These are phyloP conservation scores for Phoebastria nigripes DNA, from an alignment of 2,797 vertebrate genomes.

Conservation along the genomic window DNA sequence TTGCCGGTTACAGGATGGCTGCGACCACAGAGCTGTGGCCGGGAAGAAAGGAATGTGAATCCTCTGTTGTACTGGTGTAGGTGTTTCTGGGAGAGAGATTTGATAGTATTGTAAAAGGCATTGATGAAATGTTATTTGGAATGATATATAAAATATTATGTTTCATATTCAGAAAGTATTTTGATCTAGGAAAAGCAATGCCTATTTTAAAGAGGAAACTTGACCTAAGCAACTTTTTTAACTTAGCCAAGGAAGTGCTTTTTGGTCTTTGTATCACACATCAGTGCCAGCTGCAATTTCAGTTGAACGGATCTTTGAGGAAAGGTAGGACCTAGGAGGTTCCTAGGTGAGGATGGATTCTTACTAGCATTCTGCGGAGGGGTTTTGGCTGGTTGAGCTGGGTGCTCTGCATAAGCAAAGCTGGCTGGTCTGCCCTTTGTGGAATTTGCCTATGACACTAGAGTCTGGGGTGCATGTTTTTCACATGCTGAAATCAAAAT, in stretches of 20 bases:
- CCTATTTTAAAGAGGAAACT: not conserved
- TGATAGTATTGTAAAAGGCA: not conserved
- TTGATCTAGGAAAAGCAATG: not conserved
- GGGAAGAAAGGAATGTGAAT: not conserved
- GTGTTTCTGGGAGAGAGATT: not conserved
- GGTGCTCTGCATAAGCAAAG: not conserved
- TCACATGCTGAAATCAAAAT: not conserved
- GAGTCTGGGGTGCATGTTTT: not conserved
- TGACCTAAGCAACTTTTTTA: not conserved
- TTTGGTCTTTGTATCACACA: not conserved
- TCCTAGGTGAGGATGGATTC: not conserved
- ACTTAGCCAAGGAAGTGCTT: not conserved
- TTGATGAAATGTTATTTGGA: not conserved
- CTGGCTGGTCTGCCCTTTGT: not conserved
- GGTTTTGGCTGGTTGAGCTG: not conserved
- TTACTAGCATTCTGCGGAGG: not conserved
- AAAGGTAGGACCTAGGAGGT: too few relatives aligned
- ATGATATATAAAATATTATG: not conserved
- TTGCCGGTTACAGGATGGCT: not conserved
- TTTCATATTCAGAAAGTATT: not conserved
- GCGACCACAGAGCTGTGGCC: not conserved
- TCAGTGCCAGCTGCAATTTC: not conserved
- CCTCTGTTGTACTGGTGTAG: not conserved
- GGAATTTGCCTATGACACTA: not conserved
- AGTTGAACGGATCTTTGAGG: fast-evolving